These are phyloP conservation scores for Hemiprocne comata DNA, from an alignment of 2,113 vertebrate species.

Conservation along the genomic window DNA sequence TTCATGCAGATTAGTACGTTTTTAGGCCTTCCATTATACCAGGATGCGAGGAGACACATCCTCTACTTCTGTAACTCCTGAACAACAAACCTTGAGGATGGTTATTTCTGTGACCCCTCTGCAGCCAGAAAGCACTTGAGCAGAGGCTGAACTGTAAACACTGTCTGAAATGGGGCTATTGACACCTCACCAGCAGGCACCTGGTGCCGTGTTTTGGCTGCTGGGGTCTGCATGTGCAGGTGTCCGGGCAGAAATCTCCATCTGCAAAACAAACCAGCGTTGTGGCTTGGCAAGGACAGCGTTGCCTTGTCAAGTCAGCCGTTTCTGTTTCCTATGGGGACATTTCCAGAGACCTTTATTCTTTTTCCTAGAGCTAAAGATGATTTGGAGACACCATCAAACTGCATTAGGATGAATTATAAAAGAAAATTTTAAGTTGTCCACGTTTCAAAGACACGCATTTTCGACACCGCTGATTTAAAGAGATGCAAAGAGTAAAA, in stretches of 20 bases:
- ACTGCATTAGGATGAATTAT: neutral
- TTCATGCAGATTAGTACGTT: neutral
- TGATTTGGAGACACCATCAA: neutral
- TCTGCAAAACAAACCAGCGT: neutral
- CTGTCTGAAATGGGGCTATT: neutral
- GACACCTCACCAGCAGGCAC: neutral
- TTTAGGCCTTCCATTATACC: neutral
- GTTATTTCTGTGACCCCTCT: neutral
- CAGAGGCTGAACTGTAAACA: neutral
- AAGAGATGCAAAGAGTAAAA: neutral
- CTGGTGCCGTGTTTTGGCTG: neutral
- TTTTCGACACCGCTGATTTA: neutral
- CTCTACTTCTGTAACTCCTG: neutral
- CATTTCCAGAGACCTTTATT: neutral
- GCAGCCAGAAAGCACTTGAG: neutral
- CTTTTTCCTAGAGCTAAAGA: neutral
- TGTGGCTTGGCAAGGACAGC: neutral
- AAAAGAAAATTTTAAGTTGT: neutral
- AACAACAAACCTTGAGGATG: accelerated
- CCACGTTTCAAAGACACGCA: neutral
- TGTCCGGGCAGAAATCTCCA: neutral
- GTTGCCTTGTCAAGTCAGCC: neutral
- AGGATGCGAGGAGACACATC: neutral
- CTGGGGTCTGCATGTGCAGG: neutral
- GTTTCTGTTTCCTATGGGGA: neutral